These are phyloP conservation scores for Cuculus canorus DNA, from an alignment of 2,797 vertebrate genomes.

Conservation along the genomic window DNA sequence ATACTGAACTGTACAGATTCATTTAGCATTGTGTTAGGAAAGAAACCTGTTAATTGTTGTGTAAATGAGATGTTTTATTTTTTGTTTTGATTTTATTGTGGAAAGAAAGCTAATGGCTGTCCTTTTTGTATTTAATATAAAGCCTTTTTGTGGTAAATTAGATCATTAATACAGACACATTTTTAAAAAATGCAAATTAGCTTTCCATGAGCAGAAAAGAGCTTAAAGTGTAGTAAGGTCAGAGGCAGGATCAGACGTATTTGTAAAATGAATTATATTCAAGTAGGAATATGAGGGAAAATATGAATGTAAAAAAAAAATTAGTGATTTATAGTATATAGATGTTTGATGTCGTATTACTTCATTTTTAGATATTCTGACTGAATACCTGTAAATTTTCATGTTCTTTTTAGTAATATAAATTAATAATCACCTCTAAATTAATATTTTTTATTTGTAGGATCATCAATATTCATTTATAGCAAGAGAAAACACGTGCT, in stretches of 20 bases:
- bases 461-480: conserved; percentile 22
- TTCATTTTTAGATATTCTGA: conserved; percentile 47
- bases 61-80: conserved; percentile 55
- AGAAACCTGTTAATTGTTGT: conserved; percentile 48
- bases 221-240: conserved; percentile 48
- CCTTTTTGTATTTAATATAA: conserved; percentile 66
- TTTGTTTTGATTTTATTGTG: conserved; percentile 60
- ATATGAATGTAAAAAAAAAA: conserved; percentile 45
- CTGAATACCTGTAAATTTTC: conserved; percentile 54
- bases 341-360: conserved; percentile 36
- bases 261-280: conserved; percentile 71
- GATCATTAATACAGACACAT: conserved; percentile 58
- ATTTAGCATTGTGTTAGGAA: conserved; percentile 36
- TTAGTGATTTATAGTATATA: conserved; percentile 53
- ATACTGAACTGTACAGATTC: conserved; percentile 26
- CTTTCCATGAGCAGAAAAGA: conserved; percentile 60
- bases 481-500: background rate
- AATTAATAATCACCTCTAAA: conserved; percentile 30
- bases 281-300: conserved; percentile 48
- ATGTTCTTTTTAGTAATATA: conserved; percentile 19
- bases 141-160: conserved; percentile 65
- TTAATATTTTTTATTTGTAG: conserved; percentile 38
- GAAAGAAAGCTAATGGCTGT: conserved; percentile 53
- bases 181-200: conserved; percentile 61
- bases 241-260: conserved; percentile 58